A percentile compares a stretch with the other conserved stretches of the same genome.
Conservation (phyloP, 2,113 vertebrate genomes). For the Sphaerodactylus townsendi region DNA sequence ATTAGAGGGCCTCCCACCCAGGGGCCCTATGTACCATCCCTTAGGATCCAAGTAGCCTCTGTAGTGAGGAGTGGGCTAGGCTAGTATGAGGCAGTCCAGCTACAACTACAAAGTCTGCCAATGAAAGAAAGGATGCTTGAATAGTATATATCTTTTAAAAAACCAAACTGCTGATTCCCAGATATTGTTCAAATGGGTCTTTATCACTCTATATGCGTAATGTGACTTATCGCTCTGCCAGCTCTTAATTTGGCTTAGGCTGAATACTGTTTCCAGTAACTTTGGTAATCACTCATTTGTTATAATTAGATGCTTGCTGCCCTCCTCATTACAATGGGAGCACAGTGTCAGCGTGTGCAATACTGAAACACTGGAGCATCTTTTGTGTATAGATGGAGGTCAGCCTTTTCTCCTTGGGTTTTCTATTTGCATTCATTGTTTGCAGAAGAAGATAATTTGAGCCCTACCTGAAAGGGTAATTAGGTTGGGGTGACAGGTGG, state of each 20-base stretch:
- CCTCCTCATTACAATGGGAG: conserved; percentile 7
- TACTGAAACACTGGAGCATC: neutral
- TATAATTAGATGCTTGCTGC: conserved; percentile 28
- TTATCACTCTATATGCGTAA: neutral
- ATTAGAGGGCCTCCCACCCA: too few relatives aligned
- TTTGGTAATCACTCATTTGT: conserved; percentile 12
- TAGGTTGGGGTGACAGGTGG: neutral
- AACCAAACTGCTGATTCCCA: neutral
- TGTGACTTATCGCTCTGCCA: neutral
- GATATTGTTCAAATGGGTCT: neutral
- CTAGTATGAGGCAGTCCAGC: neutral
- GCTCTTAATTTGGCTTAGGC: conserved; percentile 1
- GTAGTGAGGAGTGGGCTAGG: neutral
- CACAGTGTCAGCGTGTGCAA: neutral
- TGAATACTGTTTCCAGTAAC: conserved; percentile 23
- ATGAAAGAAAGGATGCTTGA: neutral
- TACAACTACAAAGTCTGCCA: neutral
- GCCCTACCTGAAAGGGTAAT: neutral
- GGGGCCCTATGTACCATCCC: too few relatives aligned
- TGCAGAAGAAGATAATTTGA: neutral
- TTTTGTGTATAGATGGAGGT: conserved; percentile 8
- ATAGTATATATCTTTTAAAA: neutral
- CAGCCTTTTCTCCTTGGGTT: neutral
- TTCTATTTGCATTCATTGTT: conserved; percentile 11
- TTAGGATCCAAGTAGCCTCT: too few relatives aligned